Evolutionary conservation across 2,888 invertebrate species (phyloP).

Genomic region (Campoplex nolae): DNA sequence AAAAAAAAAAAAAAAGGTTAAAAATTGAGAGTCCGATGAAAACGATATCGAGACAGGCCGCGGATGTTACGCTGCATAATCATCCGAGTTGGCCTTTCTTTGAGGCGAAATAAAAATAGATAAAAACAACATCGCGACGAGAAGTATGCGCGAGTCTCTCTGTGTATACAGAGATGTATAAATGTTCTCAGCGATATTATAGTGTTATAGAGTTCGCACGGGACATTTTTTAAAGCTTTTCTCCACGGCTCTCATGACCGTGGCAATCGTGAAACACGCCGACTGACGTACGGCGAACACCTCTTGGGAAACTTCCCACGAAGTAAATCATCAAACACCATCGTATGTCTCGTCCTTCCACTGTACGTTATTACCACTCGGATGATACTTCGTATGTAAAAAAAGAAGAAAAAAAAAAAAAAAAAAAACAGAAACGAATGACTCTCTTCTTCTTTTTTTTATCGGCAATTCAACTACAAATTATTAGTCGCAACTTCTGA

Average conservation of each 20-base stretch:
- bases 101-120: background rate
- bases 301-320: constrained; percentile 76
- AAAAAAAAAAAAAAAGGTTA: constrained; percentile 56
- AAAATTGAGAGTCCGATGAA: constrained; percentile 71
- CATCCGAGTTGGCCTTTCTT: background rate
- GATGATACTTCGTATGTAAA: constrained; percentile 15
- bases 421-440: constrained; percentile 8
- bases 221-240: constrained; percentile 25
- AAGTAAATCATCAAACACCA: constrained; percentile 60
- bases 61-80: constrained; percentile 43
- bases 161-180: background rate
- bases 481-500: constrained; percentile 25
- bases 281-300: constrained; percentile 31
- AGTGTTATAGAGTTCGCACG: constrained; percentile 25
- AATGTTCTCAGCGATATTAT: constrained; percentile 6
- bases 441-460: constrained; percentile 24
- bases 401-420: constrained; percentile 9
- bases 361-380: constrained; percentile 42
- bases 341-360: constrained; percentile 38
- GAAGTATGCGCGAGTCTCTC: no score
- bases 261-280: constrained; percentile 56
- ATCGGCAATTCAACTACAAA: constrained; percentile 36
- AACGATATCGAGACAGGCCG: constrained; percentile 63
- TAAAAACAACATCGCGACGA: background rate
- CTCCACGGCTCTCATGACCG: constrained; percentile 50